These are phyloP conservation scores for Tinamus major DNA, from an alignment of 2,797 vertebrate genomes.

Conservation along the genomic window DNA sequence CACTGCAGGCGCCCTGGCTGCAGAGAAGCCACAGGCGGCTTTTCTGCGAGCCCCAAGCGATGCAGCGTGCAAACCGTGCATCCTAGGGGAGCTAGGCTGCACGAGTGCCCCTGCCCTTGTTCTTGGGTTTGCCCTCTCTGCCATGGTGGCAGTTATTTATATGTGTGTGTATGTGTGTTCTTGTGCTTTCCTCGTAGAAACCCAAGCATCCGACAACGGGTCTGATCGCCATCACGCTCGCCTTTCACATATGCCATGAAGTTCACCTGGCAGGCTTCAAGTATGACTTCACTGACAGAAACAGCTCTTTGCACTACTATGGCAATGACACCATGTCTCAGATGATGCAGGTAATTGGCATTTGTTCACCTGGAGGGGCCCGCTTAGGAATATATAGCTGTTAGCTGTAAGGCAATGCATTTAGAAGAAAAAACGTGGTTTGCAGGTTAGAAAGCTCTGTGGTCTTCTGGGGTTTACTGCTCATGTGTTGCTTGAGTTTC, in stretches of 20 bases:
- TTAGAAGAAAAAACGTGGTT: not conserved
- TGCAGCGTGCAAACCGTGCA: not conserved
- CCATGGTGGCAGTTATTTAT: not conserved
- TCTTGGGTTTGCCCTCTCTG: not conserved
- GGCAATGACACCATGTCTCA: constrained; percentile 83
- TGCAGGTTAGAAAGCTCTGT: not conserved
- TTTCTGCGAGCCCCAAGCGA: fast-evolving
- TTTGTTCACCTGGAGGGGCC: not conserved
- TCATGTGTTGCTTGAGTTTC: not conserved
- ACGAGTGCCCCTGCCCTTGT: not conserved
- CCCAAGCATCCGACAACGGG: constrained; percentile 85
- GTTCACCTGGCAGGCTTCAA: constrained; percentile 85
- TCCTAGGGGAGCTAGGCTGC: not conserved
- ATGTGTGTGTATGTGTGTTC: not conserved
- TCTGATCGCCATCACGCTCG: constrained; percentile 82
- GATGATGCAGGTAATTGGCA: constrained; percentile 81
- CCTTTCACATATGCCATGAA: constrained; percentile 83
- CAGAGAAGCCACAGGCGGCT: not conserved
- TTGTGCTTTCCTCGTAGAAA: constrained; percentile 71
- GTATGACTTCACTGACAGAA: constrained; percentile 78
- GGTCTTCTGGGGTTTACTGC: not conserved
- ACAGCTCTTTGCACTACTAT: constrained; percentile 83
- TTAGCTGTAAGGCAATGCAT: not conserved
- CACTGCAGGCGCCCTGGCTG: fast-evolving
- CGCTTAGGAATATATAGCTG: not conserved